Base-by-base conservation (phyloP, 2,888 invertebrate genomes). In the Sinohyriopsis cumingii region DNA sequence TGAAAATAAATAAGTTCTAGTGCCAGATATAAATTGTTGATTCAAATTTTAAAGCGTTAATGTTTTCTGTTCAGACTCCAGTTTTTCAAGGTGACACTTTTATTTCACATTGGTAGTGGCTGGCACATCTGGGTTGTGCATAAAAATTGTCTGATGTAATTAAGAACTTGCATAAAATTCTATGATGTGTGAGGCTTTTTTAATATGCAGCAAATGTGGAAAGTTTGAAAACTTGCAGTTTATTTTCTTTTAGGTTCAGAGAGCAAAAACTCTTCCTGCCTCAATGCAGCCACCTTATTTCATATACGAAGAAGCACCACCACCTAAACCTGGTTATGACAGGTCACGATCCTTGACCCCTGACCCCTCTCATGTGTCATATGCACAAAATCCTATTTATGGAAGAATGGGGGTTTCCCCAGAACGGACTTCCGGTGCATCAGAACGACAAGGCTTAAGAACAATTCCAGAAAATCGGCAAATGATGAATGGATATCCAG, bases 401-500 rank as follows among this genome's bases (percentile, higher is more conserved):
- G 65, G 82, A 73, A 62, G 75, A 56, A 77, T 77, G 77, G 77
- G 77, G 5, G 75, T 77, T 33, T 77, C 77, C 5, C 80, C 81
- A 28, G 71, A 78, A 55, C 59, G 79, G 55, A 73, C 78, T 57
- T 53, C 63, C 9, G 73, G 61, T 18, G 75, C 86, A 1, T 84
- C 86, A 24, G 86, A 86, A 33, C 69, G 84, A 63, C 76, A 59
- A 24, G 71, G 74, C 55, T 71, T 86, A 20, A 77, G 84, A 72
- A 81, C 86, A 4, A 86, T 86, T 66, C 86, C 86, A 60, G 86
- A 86, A 68, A 83, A 86, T 74, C 72, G 77, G 59, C 84, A 80
- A 63, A 77, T 84, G 70, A 61, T 76, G 18, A 82, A 82, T 69
- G 81, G 80, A 20, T 72, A 75, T 66, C 68, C 45, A 45, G 45